Evolutionary conservation across 1,140 invertebrate genomes (phyloP).

Genomic region (Tachypleus tridentatus): DNA sequence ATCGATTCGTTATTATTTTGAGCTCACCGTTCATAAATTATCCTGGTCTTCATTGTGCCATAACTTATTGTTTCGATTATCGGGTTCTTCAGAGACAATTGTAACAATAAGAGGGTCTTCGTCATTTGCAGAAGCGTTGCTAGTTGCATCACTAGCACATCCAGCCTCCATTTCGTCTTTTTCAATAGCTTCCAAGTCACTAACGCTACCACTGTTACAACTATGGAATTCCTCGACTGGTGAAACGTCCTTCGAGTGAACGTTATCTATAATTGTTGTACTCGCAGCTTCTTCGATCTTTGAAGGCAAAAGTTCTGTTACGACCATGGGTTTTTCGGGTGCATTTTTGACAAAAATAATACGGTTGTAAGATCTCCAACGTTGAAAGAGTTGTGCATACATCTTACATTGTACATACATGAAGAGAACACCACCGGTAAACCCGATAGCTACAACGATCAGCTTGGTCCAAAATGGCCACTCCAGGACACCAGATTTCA

Average conservation of each 20-base stretch:
- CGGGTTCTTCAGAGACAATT: too few relatives aligned
- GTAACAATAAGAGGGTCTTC: too few relatives aligned
- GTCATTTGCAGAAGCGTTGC: too few relatives aligned
- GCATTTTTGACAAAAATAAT: constrained; percentile 85
- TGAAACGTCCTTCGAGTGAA: constrained; percentile 4
- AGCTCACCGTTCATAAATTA: too few relatives aligned
- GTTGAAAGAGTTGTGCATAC: constrained; percentile 76
- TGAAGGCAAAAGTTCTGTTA: constrained; percentile 6
- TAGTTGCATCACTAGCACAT: too few relatives aligned
- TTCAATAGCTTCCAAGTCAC: too few relatives aligned
- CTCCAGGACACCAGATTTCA: constrained; percentile 54
- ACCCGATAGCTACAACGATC: constrained; percentile 77
- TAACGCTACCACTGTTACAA: constrained; percentile 11
- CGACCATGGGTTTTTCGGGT: constrained; percentile 49
- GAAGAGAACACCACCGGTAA: constrained; percentile 85
- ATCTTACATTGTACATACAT: constrained; percentile 95
- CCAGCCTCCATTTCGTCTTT: too few relatives aligned
- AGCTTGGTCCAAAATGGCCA: constrained; percentile 98
- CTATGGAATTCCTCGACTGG: constrained; percentile 17
- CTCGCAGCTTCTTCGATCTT: constrained; percentile 3
- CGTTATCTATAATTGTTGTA: constrained; percentile 1
- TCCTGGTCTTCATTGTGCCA: too few relatives aligned
- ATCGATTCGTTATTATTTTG: too few relatives aligned
- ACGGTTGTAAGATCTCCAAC: constrained; percentile 87
- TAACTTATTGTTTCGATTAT: too few relatives aligned